Base-by-base conservation (phyloP, 2,888 invertebrate genomes). In the Epistrophella euchroma region DNA sequence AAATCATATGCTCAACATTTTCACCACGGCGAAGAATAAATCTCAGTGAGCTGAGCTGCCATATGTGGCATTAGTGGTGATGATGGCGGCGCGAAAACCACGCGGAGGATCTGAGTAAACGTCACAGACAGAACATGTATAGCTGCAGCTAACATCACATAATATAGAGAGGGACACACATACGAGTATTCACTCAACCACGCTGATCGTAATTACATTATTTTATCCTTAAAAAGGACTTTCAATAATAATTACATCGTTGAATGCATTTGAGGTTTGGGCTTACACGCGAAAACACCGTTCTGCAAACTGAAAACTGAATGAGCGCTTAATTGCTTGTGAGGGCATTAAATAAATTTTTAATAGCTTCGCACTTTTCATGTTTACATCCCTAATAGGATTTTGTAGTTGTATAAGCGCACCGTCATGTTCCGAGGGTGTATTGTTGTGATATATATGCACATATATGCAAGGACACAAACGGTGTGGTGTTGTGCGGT, bases 281-380 rank as follows among this genome's bases (percentile, higher is more conserved):
- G 78, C 83, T 87, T 79, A 83, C 87, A 87, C 78, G 72, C 71
- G 80, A 72, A 87, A 82, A 82, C 78, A 79, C 62, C 72, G 66
- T 84, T 81, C 71, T 52, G 78, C 88, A 88, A 84, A 88, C 90
- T 89, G 90, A 90, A 89, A 90, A 89, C 89, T 90, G 89, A 91
- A 91, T 83, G 90, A 90, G 90, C 90, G 91, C 91, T 91, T 91
- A 91, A 91, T 91, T 91, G 91, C 91, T 91, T 91, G 91, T 91
- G 91, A 91, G 90, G 91, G 91, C 90, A 91, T 91, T 91, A 91
- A 91, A 91, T 91, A 91, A 91, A 91, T 91, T 91, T 91, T 91
- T 91, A 91, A 91, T 91, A 91, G 91, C 90, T 91, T 91, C 90
- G 91, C 91, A 91, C 91, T 91, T 91, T 91, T 90, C 91, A 90